Conservation (phyloP, 1,140 invertebrate genomes). For the Bombus polaris region DNA sequence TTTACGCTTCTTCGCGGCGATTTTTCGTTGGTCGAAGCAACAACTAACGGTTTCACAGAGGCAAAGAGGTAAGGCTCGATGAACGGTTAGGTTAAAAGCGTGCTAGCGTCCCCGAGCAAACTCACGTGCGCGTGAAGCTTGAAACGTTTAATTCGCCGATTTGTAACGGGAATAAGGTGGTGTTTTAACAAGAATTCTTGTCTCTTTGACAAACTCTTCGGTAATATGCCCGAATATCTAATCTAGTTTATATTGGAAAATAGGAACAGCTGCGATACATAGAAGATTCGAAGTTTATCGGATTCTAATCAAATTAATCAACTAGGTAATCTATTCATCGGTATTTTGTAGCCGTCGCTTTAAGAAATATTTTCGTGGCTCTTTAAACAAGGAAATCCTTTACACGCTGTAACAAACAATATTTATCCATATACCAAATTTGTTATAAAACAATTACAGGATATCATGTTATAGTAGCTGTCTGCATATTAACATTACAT, state of each 20-base stretch:
- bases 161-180: not conserved
- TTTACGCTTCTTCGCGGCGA: slow-evolving; percentile 12
- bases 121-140: slow-evolving; percentile 17
- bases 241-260: not conserved
- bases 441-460: no score
- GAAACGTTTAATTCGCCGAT: slow-evolving; percentile 10
- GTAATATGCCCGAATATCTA: not conserved
- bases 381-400: no score
- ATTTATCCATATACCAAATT: no score
- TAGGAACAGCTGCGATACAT: not conserved
- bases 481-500: no score
- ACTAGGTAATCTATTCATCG: no score
- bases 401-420: no score
- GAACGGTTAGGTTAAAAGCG: not conserved
- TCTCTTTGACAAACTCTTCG: not conserved
- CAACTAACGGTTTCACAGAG: slow-evolving; percentile 32
- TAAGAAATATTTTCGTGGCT: no score
- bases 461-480: no score
- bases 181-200: not conserved
- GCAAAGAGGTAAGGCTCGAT: not conserved
- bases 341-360: no score
- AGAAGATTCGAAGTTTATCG: not conserved
- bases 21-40: slow-evolving; percentile 44
- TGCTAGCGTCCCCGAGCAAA: not conserved
- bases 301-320: not conserved